Evolutionary conservation across 1,140 invertebrate genomes (phyloP), one percentile per base, ranked within the genome.

Genomic region (Apis cerana): DNA sequence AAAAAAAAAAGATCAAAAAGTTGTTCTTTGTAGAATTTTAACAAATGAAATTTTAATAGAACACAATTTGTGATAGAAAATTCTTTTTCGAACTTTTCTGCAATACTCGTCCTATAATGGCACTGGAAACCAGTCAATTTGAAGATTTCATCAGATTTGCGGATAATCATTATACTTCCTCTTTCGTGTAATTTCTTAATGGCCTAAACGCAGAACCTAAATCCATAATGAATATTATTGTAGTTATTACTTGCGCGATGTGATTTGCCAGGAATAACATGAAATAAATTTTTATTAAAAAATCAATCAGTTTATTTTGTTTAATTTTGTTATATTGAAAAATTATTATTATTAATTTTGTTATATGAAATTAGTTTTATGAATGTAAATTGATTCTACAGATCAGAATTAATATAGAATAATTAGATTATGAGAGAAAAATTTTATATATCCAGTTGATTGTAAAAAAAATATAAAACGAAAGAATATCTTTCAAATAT

Each of bases 261-360:
- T 84, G 52, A 71, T 86, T 88, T 85, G 79, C 80, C 80, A 81
- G 33, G 48, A 65, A 85, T 56, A 48, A 85, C 33, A 33, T 27
- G 21, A 82, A 88, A 89, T 86, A 88, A 86, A 88, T 89, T 89
- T 89, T 81, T 89, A 88, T 82, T 54, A 82, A 88, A 88, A 64
- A 10, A 70, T 43, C 5, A 43, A 43, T 43, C 33, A 43, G 5
- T 7, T 43, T 43, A 43, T 43, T 43, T 43, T 43, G 33, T 7
- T 43, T 43, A 43, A 43, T 43, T 43, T 43, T 43, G 4, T 43
- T 43, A 43, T 43, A 43, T 43, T 43, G 33, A 43, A 43, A 43
- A 43, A 43, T 43, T 43, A 43, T 43, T 43, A 43, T 43, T 43
- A 43, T 43, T 43, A 43, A 43, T 43, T 43, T 7, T 43, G 7